Evolutionary conservation across 2,888 invertebrate species (phyloP).

Genomic region (Epinotia ramella): DNA sequence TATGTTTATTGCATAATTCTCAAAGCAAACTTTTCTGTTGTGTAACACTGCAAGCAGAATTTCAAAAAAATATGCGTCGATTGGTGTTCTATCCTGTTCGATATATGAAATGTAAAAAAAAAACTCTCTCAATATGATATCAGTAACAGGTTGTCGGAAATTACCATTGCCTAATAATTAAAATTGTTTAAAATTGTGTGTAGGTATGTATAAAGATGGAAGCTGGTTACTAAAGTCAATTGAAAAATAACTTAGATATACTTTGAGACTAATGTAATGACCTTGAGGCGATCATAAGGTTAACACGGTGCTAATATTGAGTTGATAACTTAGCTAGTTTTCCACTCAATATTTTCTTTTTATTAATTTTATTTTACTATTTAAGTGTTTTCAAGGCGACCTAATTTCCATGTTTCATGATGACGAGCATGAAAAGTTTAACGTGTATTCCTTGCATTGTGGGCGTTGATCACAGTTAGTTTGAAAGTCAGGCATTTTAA

Average conservation of each 20-base stretch:
- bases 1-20: conserved; percentile 12
- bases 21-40: not conserved
- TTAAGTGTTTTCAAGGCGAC: too few species aligned
- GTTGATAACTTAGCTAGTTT: not conserved
- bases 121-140: too few species aligned
- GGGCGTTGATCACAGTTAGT: not conserved
- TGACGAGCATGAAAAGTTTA: not conserved
- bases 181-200: too few species aligned
- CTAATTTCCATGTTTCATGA: not conserved
- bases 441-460: not conserved
- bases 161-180: not conserved
- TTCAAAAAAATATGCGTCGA: not conserved
- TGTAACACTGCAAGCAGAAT: not conserved
- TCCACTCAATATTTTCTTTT: not conserved
- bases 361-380: too few species aligned
- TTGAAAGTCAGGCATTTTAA: conserved; percentile 2
- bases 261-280: too few species aligned
- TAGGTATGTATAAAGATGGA: not conserved
- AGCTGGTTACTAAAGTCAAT: not conserved
- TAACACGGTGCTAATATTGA: not conserved
- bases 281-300: too few species aligned
- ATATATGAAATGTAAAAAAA: not conserved
- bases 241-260: too few species aligned
- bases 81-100: not conserved
- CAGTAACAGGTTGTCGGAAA: not conserved